Conservation (phyloP, 2,888 invertebrate genomes). For the Stenoptilia bipunctidactyla region DNA sequence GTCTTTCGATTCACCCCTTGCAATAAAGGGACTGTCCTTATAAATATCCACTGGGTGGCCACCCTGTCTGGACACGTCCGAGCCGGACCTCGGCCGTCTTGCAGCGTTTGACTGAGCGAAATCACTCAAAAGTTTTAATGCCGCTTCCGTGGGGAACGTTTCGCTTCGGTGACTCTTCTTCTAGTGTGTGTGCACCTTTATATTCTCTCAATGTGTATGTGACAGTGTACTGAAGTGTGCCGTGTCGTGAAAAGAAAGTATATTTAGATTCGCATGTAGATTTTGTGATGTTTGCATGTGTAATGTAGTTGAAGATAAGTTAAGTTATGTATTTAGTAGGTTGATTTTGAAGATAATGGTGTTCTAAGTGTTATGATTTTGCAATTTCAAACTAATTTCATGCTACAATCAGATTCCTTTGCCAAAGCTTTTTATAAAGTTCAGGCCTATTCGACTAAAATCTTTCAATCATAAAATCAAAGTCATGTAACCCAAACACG, state of each 20-base stretch:
- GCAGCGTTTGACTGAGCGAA: constrained; percentile 66
- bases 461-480: too few species aligned
- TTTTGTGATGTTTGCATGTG: too few species aligned
- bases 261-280: too few species aligned
- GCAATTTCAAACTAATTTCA: too few species aligned
- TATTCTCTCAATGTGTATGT: constrained; percentile 20
- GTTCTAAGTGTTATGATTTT: too few species aligned
- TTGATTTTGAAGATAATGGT: too few species aligned
- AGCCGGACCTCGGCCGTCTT: constrained; percentile 49
- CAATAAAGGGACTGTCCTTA: background rate
- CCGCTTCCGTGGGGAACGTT: constrained; percentile 54
- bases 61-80: constrained; percentile 19
- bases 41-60: constrained; percentile 22
- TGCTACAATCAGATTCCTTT: too few species aligned
- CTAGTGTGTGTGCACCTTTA: constrained; percentile 30
- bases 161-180: constrained; percentile 25
- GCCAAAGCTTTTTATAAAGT: too few species aligned
- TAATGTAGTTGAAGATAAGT: too few species aligned
- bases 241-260: background rate
- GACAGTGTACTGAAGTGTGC: constrained; percentile 1
- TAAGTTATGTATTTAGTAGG: too few species aligned
- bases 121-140: constrained; percentile 71
- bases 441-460: too few species aligned
- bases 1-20: constrained; percentile 1
- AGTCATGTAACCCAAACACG: too few species aligned